Evolutionary conservation across 2,888 invertebrate species (phyloP).

Genomic region (Synanthedon andrenaeformis): DNA sequence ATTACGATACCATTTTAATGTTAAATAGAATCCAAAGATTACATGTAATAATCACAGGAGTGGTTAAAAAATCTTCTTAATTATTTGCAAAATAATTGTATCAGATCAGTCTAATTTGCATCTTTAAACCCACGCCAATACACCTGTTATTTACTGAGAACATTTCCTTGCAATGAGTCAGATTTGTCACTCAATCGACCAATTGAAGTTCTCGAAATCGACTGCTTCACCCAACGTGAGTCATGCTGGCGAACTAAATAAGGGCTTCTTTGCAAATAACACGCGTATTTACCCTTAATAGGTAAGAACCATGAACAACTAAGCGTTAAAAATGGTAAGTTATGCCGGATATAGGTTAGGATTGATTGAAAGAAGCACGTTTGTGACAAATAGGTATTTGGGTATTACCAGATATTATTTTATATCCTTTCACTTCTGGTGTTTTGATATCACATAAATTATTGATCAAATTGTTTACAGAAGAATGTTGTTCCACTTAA

Average conservation of each 20-base stretch:
- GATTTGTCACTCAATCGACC: slow-evolving; percentile 14
- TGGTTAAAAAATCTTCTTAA: slow-evolving; percentile 1
- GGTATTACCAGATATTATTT: too few species aligned
- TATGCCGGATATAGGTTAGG: slow-evolving; percentile 44
- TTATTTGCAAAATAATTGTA: slow-evolving; percentile 16
- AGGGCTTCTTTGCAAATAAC: slow-evolving; percentile 49
- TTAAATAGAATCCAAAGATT: neutral
- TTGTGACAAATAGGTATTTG: too few species aligned
- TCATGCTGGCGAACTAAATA: slow-evolving; percentile 47
- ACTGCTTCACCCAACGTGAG: slow-evolving; percentile 40
- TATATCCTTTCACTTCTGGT: too few species aligned
- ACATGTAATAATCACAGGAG: neutral
- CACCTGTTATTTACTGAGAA: slow-evolving; percentile 38
- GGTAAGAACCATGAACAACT: slow-evolving; percentile 37
- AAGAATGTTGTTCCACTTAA: too few species aligned
- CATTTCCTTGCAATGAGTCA: slow-evolving; percentile 51
- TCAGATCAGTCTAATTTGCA: slow-evolving; percentile 34
- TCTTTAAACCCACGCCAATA: slow-evolving; percentile 30
- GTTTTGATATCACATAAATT: too few species aligned
- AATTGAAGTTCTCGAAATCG: slow-evolving; percentile 26
- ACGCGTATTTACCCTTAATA: slow-evolving; percentile 48
- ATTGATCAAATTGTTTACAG: too few species aligned
- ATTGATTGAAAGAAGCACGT: slow-evolving; percentile 16
- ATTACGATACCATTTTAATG: neutral
- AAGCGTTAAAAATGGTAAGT: slow-evolving; percentile 40